A percentile compares a stretch with the other conserved stretches of the same genome.
Conservation (phyloP, 2,113 vertebrate genomes). For the Atrichornis clamosus region DNA sequence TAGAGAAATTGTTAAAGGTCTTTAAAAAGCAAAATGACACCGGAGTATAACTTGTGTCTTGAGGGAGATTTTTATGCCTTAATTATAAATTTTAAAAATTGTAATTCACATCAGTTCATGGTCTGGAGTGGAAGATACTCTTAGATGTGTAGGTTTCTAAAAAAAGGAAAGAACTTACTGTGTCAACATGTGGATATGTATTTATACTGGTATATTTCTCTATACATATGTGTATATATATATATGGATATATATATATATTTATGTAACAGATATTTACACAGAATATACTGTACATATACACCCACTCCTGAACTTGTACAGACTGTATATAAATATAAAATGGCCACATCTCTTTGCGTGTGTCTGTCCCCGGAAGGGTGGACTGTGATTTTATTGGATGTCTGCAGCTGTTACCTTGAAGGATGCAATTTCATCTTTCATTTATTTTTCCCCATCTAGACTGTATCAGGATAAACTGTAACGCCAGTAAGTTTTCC, state of each 20-base stretch:
- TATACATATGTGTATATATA: slow-evolving; percentile 66
- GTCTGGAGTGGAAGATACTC: slow-evolving; percentile 33
- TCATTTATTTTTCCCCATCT: slow-evolving; percentile 99
- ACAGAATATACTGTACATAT: slow-evolving; percentile 76
- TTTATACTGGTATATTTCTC: slow-evolving; percentile 74
- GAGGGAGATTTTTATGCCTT: slow-evolving; percentile 36
- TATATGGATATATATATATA: slow-evolving; percentile 49
- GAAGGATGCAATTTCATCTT: slow-evolving; percentile 99
- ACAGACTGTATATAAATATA: slow-evolving; percentile 64
- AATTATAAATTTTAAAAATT: slow-evolving; percentile 32
- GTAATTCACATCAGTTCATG: slow-evolving; percentile 36
- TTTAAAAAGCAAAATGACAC: slow-evolving; percentile 4
- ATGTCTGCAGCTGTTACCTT: slow-evolving; percentile 99
- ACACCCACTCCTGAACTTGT: slow-evolving; percentile 71
- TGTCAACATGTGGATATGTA: slow-evolving; percentile 69
- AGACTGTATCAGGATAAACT: slow-evolving; percentile 99
- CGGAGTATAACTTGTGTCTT: slow-evolving; percentile 50
- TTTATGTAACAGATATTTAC: slow-evolving; percentile 72
- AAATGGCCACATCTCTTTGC: slow-evolving; percentile 90
- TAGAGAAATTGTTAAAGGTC: slow-evolving; percentile 8
- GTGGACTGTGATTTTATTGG: slow-evolving; percentile 97
- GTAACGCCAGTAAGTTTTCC: slow-evolving; percentile 99
- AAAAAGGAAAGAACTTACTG: background rate
- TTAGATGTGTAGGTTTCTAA: slow-evolving; percentile 8
- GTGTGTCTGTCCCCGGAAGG: slow-evolving; percentile 99